Evolutionary conservation across 2,888 invertebrate genomes (phyloP).

Genomic region (Eudasyphora cyanicolor): DNA sequence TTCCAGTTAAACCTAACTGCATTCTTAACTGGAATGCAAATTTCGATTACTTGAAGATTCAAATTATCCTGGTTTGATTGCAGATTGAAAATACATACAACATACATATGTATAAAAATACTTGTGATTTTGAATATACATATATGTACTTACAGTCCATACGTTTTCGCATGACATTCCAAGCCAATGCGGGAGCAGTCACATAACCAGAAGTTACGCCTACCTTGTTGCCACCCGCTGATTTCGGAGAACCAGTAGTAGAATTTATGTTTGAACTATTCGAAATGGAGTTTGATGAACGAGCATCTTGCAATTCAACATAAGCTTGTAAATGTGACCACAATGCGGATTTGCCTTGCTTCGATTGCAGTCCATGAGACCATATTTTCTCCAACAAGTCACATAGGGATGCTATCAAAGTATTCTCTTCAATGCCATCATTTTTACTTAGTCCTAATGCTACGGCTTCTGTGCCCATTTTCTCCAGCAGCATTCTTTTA

Average conservation of each 20-base stretch:
- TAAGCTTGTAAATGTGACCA: conserved; percentile 97
- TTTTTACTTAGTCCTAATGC: conserved; percentile 94
- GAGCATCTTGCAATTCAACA: conserved; percentile 89
- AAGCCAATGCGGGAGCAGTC: conserved; percentile 87
- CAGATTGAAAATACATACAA: too few relatives aligned
- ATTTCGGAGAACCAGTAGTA: conserved; percentile 46
- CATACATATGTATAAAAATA: too few relatives aligned
- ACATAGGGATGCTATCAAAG: conserved; percentile 97
- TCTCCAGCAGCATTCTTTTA: conserved; percentile 98
- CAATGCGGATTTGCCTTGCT: conserved; percentile 97
- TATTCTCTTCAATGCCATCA: conserved; percentile 97
- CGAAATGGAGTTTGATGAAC: conserved; percentile 73
- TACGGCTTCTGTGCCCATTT: conserved; percentile 98
- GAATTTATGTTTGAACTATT: conserved; percentile 60
- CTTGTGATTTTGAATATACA: conserved; percentile 77
- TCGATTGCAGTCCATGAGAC: conserved; percentile 97
- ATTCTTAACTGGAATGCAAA: too few relatives aligned
- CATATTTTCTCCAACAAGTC: conserved; percentile 98
- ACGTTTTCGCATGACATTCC: conserved; percentile 95
- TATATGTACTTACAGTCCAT: conserved; percentile 95
- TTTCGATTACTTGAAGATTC: too few relatives aligned
- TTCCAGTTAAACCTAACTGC: too few relatives aligned
- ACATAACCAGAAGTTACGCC: conserved; percentile 66
- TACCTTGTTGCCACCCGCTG: conserved; percentile 68
- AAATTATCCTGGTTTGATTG: too few relatives aligned